Evolutionary conservation across 2,888 invertebrate genomes (phyloP).

Genomic region (Mermis nigrescens): DNA sequence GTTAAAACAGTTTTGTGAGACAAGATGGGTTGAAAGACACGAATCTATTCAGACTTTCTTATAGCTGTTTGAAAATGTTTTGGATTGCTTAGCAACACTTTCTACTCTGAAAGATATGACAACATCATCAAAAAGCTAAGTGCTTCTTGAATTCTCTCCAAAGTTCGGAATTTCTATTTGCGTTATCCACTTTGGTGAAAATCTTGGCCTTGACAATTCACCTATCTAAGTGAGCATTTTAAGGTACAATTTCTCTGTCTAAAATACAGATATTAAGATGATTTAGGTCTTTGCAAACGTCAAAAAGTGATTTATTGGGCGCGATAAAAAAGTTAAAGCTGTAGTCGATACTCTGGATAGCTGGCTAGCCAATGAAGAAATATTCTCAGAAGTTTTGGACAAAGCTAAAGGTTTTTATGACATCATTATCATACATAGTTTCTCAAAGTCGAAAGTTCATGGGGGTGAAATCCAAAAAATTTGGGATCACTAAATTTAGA

Average conservation of each 20-base stretch:
- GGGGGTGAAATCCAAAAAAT: too few relatives aligned
- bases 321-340: background rate
- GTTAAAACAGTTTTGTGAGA: background rate
- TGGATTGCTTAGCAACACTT: background rate
- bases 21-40: background rate
- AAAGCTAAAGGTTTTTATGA: background rate
- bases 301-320: constrained; percentile 1
- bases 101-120: background rate
- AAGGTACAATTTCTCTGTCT: background rate
- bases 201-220: background rate
- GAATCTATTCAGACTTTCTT: background rate
- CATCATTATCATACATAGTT: too few relatives aligned
- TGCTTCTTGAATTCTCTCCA: background rate
- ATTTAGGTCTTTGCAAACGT: background rate
- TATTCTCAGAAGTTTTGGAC: background rate
- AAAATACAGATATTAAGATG: background rate
- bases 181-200: background rate
- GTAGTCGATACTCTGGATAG: background rate
- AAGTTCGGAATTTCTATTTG: background rate
- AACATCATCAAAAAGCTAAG: background rate
- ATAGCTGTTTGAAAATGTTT: background rate
- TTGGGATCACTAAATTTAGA: too few relatives aligned
- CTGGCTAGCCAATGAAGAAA: background rate
- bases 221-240: background rate
- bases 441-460: too few relatives aligned